Base-by-base conservation (phyloP, 1,140 invertebrate genomes). In the Ceratina australensis region DNA sequence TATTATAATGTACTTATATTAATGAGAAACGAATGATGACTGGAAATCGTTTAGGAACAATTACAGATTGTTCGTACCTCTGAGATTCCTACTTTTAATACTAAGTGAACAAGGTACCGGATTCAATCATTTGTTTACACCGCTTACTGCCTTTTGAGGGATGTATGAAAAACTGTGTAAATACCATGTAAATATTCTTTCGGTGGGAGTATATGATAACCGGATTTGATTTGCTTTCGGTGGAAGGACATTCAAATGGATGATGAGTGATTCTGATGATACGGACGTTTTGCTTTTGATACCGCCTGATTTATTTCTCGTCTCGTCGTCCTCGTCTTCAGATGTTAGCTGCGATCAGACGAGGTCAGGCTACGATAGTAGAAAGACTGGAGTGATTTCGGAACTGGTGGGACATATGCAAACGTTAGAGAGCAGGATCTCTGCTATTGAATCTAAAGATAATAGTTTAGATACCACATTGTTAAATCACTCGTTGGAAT, bases 261-360 rank as follows among this genome's bases (percentile, higher is more conserved):
- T 93, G 88, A 96, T 96, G 96, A 96, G 95, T 94, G 96, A 96
- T 88, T 95, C 95, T 73, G 96, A 96, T 93, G 96, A 96, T 90
- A 97, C 96, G 5, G 96, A 97, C 91, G 93, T 96, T 82, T 92
- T 97, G 74, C 89, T 97, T 78, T 90, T 96, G 74, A 95, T 96
- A 89, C 95, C 96, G 67, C 96, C 96, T 13, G 94, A 96, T 90
- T 94, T 95, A 80, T 96, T 95, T 87, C 81, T 93, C 50, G 92
- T 95, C 49, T 89, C 87, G 16, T 92, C 87, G 24, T 92, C 91
- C 56, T 93, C 94, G 22, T 93, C 93, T 7, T 93, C 93, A 10
- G 93, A 94, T n/a, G 89, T 93, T 78, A 92, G 85, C 28, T 83
- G 89, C 10, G 68, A 90, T 68, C 89, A 85, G 12, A 89, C 85